Conservation (phyloP, 2,113 vertebrate genomes). For the Tragelaphus imberbis region DNA sequence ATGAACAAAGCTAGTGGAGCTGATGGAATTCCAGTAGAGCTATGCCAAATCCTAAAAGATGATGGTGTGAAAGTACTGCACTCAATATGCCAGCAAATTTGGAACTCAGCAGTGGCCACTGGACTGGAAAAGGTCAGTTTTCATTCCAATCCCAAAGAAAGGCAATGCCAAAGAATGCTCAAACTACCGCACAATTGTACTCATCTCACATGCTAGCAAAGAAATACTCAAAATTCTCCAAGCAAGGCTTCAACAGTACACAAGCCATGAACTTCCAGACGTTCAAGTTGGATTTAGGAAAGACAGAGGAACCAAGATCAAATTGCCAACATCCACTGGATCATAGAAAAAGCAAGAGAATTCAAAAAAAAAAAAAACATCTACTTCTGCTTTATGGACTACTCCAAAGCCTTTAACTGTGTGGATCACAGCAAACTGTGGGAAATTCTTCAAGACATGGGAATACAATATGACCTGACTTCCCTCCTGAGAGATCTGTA, state of each 20-base stretch:
- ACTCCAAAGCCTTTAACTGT: background rate
- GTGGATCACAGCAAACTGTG: background rate
- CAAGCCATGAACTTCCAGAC: accelerated
- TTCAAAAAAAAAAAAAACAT: background rate
- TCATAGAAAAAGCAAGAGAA: background rate
- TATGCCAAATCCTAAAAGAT: background rate
- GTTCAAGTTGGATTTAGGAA: background rate
- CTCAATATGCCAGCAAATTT: background rate
- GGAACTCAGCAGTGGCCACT: background rate
- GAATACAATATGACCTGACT: background rate
- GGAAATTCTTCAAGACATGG: background rate
- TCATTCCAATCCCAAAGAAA: background rate
- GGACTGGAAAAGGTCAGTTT: background rate
- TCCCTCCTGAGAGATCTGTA: background rate
- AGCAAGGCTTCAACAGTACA: background rate
- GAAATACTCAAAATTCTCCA: background rate
- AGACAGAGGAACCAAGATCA: background rate
- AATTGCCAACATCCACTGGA: background rate
- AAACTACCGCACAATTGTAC: background rate
- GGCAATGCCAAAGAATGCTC: background rate
- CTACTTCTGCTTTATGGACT: background rate
- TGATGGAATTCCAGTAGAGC: background rate
- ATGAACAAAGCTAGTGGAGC: background rate
- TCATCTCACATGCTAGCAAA: background rate
- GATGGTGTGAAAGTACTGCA: background rate